These are phyloP conservation scores for Bimastos eiseni DNA, from an alignment of 2,888 invertebrate genomes.

Conservation along the genomic window DNA sequence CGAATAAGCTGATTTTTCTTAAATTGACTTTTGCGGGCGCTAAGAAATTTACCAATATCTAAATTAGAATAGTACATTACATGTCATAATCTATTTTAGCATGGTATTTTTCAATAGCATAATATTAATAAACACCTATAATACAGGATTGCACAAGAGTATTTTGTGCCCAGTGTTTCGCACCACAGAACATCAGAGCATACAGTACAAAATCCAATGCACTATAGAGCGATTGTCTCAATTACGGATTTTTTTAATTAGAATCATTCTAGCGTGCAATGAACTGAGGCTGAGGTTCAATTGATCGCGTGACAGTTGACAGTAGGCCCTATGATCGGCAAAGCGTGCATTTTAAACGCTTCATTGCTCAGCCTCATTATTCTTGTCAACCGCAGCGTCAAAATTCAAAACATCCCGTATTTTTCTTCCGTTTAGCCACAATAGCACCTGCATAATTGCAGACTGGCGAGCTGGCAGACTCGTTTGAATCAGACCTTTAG, in stretches of 20 bases:
- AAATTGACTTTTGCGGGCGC: no score
- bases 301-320: background rate
- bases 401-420: slow-evolving; percentile 13
- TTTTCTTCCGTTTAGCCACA: background rate
- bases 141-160: no score
- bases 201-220: no score
- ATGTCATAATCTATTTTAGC: no score
- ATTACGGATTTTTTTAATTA: background rate
- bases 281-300: background rate
- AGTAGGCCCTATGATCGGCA: background rate
- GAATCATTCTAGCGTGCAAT: background rate
- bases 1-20: no score
- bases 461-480: background rate
- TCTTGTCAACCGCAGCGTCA: background rate
- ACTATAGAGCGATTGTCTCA: background rate
- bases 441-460: background rate
- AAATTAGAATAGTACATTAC: no score
- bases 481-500: no score
- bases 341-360: background rate
- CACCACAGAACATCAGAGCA: no score
- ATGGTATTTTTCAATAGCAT: no score
- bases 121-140: no score
- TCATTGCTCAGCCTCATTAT: background rate
- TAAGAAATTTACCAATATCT: no score
- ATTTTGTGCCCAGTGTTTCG: no score